Evolutionary conservation across 2,113 vertebrate species (phyloP).

Genomic region (Semicossyphus pulcher): DNA sequence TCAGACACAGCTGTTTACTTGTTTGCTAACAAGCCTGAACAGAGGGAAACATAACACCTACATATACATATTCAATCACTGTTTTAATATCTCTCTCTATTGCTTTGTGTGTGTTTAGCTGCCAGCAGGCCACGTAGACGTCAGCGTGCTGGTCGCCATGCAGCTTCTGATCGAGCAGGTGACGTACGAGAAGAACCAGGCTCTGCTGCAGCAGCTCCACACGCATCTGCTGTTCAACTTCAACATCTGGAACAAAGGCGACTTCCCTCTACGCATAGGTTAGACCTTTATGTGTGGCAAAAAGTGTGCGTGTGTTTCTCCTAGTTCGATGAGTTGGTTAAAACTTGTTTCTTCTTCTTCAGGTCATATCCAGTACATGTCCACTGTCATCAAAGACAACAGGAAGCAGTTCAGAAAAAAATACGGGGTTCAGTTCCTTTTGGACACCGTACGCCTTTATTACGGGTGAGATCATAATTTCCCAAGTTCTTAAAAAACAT

Average conservation of each 20-base stretch:
- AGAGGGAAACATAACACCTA: not conserved
- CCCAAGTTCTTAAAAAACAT: no score
- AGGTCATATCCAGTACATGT: conserved; percentile 99
- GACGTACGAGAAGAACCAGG: conserved; percentile 90
- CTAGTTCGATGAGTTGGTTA: no score
- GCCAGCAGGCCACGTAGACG: conserved; percentile 90
- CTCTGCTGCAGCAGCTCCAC: conserved; percentile 93
- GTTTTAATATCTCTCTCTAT: no score
- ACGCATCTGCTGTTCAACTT: conserved; percentile 96
- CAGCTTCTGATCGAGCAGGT: conserved; percentile 95
- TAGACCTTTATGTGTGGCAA: conserved; percentile 52
- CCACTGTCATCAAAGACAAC: conserved; percentile 96
- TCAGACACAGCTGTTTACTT: not conserved
- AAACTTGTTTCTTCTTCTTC: no score
- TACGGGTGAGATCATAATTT: conserved; percentile 93
- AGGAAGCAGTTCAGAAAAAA: conserved; percentile 96
- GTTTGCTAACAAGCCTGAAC: not conserved
- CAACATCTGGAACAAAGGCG: conserved; percentile 96
- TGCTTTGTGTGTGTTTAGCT: conserved; percentile 79
- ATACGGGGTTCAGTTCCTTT: conserved; percentile 95
- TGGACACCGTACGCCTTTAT: conserved; percentile 93
- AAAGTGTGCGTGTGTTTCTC: not conserved
- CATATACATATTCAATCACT: not conserved
- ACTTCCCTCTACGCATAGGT: conserved; percentile 97
- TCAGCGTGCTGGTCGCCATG: conserved; percentile 92